Percentiles rank a stretch among this genome's conserved stretches.
phyloP scores from a whole-genome alignment of 2,797 vertebrate genomes.

The Champsocephalus esox region DNA sequence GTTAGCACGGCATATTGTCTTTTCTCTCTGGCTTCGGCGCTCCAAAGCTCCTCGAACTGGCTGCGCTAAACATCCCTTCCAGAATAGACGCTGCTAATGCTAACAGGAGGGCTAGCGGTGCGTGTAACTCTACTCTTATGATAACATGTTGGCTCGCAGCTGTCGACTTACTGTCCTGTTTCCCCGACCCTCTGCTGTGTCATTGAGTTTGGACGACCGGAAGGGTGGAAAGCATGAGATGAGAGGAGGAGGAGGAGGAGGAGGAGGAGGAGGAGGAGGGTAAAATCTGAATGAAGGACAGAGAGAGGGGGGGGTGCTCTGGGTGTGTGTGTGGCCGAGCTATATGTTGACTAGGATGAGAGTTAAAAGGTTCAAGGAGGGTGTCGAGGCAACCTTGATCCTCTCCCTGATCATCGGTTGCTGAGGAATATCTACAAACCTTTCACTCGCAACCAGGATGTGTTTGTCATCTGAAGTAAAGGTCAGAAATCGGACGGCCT shows the following conservation, averaged over 20 bases:
- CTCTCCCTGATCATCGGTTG: conserved; percentile 31
- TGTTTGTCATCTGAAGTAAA: conserved; percentile 58
- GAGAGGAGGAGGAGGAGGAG: conserved; percentile 11
- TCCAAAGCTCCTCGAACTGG: conserved; percentile 11
- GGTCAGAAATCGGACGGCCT: conserved; percentile 66
- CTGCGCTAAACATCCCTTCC: conserved; percentile 37
- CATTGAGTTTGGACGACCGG: conserved; percentile 80
- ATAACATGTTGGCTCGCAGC: conserved; percentile 78
- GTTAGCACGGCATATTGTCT: conserved; percentile 12
- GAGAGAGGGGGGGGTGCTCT: conserved; percentile 43
- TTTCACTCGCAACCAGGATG: conserved; percentile 16
- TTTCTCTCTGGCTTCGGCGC: neutral
- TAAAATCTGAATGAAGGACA: conserved; percentile 76
- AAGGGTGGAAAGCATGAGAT: conserved; percentile 58
- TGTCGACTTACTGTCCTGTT: conserved; percentile 74
- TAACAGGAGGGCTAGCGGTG: conserved; percentile 62
- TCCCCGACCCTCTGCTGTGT: conserved; percentile 78
- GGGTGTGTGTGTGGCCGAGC: conserved; percentile 27
- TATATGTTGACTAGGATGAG: conserved; percentile 58
- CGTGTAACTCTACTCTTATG: conserved; percentile 78
- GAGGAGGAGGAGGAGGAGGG: neutral
- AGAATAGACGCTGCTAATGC: conserved; percentile 70
- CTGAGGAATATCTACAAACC: neutral
- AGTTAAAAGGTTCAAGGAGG: conserved; percentile 52
- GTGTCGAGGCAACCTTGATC: conserved; percentile 40